These are phyloP conservation scores for Drosophila setifemur DNA, from an alignment of 1,140 invertebrate species.

Conservation along the genomic window DNA sequence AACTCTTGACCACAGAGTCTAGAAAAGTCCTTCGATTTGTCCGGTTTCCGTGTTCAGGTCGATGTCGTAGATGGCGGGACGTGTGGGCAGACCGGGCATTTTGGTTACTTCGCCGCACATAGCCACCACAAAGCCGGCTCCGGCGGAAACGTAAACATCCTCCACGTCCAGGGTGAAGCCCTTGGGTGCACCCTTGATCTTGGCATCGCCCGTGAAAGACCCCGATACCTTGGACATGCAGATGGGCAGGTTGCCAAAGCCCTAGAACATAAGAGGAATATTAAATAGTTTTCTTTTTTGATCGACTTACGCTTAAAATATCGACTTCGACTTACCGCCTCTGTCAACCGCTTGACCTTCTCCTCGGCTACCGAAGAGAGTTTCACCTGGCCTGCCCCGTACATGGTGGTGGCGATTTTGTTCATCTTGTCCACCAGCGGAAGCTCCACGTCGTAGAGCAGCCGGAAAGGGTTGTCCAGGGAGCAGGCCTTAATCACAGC, in stretches of 20 bases:
- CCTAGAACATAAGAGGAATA: no score
- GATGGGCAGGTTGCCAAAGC: slow-evolving; percentile 95
- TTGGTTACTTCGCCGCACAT: slow-evolving; percentile 96
- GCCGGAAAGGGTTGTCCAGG: slow-evolving; percentile 85
- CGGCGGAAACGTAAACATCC: slow-evolving; percentile 94
- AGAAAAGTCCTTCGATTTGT: slow-evolving; percentile 92
- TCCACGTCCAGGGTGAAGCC: slow-evolving; percentile 93
- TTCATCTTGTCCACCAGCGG: slow-evolving; percentile 94
- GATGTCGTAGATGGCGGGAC: slow-evolving; percentile 98
- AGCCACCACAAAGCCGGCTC: slow-evolving; percentile 97
- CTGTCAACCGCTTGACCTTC: slow-evolving; percentile 87
- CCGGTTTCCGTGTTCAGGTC: slow-evolving; percentile 95
- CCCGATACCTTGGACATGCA: slow-evolving; percentile 99
- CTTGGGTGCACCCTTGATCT: slow-evolving; percentile 94
- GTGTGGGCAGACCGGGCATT: slow-evolving; percentile 97
- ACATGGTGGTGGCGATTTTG: slow-evolving; percentile 96
- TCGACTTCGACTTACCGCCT: slow-evolving; percentile 82
- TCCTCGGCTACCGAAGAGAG: slow-evolving; percentile 87
- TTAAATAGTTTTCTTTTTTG: not conserved
- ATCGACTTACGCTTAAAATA: no score
- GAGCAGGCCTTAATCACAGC: slow-evolving; percentile 92
- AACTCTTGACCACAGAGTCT: not conserved
- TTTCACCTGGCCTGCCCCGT: slow-evolving; percentile 95
- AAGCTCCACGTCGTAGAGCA: slow-evolving; percentile 92
- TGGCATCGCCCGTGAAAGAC: slow-evolving; percentile 95